Evolutionary conservation across 2,797 vertebrate species (phyloP), one percentile per base, ranked within the genome.

Genomic region (Acanthornis magna): DNA sequence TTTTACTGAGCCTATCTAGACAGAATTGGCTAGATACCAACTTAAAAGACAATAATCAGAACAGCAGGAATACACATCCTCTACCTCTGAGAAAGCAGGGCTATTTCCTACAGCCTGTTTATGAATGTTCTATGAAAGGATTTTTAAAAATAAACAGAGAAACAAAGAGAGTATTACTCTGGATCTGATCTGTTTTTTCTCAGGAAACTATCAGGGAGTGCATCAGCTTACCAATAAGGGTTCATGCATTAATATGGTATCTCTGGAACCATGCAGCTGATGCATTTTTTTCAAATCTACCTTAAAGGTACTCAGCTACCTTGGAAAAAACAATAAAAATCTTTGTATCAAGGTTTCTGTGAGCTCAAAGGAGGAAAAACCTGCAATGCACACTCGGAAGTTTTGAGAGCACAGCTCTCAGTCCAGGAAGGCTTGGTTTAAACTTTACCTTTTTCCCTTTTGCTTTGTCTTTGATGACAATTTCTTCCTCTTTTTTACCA

Each of bases 381-480:
- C 29, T 23, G 3, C 9, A 38, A n/a, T 1, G 4, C 11, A 14
- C 4, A 40, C 20, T 42, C 5, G 0, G 1, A 38, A 80, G 54
- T 30, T 71, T 13, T 29, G 13, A 88, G 7, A 88, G 22, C 32
- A 75, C n/a, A 89, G 54, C 54, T 14, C 65, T 32, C 77, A 72
- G 23, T 8, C 25, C 65, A 68, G 23, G 54, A 51, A 51, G n/a
- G 5, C 21, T 38, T 42, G 34, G 30, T 30, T 72, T 36, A 30
- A 80, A 58, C 4, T 32, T 91, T 88, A 99, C 99, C 99, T 99
- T 99, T 97, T 99, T 99, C 72, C 99, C 99, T 98, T 99, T 99
- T 54, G 99, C 93, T 97, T 99, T 99, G 97, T 99, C 99, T 94
- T 99, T 99, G 95, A 99, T 98, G 93, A 99, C 86, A 74, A 98